Conservation (phyloP, 2,888 invertebrate genomes). For the Plutella xylostella region DNA sequence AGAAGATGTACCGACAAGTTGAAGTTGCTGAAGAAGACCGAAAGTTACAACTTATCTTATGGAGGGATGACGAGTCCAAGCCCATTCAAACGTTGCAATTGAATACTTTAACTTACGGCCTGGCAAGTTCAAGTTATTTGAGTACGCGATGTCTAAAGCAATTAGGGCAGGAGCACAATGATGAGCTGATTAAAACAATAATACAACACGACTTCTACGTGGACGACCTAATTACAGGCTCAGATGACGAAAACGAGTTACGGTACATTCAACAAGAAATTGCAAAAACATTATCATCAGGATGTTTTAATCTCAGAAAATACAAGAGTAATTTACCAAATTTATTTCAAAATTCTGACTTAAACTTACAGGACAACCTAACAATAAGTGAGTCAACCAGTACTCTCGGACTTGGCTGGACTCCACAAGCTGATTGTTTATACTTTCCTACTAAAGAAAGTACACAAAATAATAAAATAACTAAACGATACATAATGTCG, state of each 20-base stretch:
- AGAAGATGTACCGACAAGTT: constrained; percentile 20
- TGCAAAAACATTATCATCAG: background rate
- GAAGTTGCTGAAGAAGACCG: background rate
- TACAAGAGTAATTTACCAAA: constrained; percentile 6
- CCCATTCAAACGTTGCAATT: constrained; percentile 4
- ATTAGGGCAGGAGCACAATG: constrained; percentile 5
- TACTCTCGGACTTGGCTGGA: constrained; percentile 17
- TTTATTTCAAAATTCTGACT: background rate
- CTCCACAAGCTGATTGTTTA: constrained; percentile 14
- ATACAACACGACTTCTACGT: constrained; percentile 6
- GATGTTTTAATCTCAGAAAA: constrained; percentile 13
- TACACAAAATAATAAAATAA: no score
- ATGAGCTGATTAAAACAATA: constrained; percentile 1
- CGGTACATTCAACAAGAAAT: constrained; percentile 3
- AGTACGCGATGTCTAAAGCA: constrained; percentile 5
- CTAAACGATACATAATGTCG: constrained; percentile 12
- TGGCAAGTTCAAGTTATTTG: constrained; percentile 6
- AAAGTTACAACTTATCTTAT: constrained; percentile 8
- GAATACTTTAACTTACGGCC: constrained; percentile 7
- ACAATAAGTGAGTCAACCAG: no score
- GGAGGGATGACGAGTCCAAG: constrained; percentile 6
- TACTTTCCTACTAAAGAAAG: constrained; percentile 14
- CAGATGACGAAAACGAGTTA: background rate
- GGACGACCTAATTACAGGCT: constrained; percentile 8
- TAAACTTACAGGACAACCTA: no score